phyloP scores from a whole-genome alignment of 2,888 invertebrate species.

The Agrochola circellaris region DNA sequence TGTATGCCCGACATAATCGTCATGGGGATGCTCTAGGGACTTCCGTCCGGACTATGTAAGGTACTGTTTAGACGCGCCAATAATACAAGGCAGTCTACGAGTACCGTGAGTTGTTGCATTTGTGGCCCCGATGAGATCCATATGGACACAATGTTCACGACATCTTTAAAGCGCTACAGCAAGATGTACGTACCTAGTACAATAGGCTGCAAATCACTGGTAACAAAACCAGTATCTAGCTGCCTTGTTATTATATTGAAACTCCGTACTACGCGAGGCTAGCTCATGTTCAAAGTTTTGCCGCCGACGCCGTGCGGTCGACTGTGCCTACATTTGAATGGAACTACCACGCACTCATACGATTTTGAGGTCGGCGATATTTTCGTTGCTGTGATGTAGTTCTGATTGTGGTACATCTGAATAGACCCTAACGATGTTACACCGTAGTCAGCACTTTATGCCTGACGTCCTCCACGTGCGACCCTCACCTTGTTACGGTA shows the following conservation, averaged over 20 bases:
- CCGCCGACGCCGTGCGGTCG: background rate
- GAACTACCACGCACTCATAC: background rate
- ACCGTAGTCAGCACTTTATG: conserved; percentile 30
- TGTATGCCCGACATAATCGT: conserved; percentile 20
- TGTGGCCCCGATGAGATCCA: background rate
- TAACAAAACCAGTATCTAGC: background rate
- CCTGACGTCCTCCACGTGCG: conserved; percentile 9
- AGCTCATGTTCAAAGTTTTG: background rate
- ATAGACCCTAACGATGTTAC: conserved; percentile 5
- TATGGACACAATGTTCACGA: no score
- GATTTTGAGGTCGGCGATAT: background rate
- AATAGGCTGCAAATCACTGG: background rate
- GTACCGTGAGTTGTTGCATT: no score
- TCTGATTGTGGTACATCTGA: background rate
- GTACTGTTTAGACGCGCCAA: background rate
- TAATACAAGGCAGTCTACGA: accelerated
- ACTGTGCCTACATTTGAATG: background rate
- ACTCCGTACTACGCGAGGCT: no score
- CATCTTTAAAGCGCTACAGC: background rate
- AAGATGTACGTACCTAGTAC: background rate
- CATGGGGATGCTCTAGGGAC: conserved; percentile 27
- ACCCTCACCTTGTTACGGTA: conserved; percentile 40
- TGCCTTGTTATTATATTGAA: background rate
- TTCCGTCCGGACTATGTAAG: background rate
- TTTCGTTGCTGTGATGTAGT: background rate